phyloP scores from a whole-genome alignment of 2,113 vertebrate genomes.

The Petaurus breviceps region DNA sequence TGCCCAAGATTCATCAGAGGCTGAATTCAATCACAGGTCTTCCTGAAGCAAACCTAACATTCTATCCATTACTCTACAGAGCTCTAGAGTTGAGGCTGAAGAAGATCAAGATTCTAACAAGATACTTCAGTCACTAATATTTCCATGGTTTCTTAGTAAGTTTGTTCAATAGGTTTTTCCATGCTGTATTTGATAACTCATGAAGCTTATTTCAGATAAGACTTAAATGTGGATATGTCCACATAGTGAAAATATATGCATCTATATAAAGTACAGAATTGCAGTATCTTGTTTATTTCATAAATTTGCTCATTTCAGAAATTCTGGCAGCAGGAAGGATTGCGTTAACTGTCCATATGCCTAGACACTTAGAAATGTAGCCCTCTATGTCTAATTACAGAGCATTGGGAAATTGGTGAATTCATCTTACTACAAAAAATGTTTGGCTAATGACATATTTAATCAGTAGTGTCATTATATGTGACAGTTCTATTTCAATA shows the following conservation, averaged over 20 bases:
- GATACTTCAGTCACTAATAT: not conserved
- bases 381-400: not conserved
- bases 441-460: slow-evolving; percentile 44
- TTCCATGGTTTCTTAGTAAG: slow-evolving; percentile 19
- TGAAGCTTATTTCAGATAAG: slow-evolving; percentile 50
- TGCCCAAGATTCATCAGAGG: not conserved
- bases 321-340: slow-evolving; percentile 17
- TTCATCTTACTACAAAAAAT: slow-evolving; percentile 33
- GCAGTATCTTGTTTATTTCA: slow-evolving; percentile 22
- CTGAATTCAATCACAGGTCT: not conserved
- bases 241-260: not conserved
- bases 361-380: slow-evolving; percentile 16
- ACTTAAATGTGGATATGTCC: slow-evolving; percentile 39
- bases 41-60: not conserved
- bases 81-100: not conserved
- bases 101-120: not conserved
- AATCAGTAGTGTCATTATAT: slow-evolving; percentile 23
- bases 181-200: slow-evolving; percentile 21
- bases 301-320: slow-evolving; percentile 39
- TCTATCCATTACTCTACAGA: not conserved
- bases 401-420: not conserved
- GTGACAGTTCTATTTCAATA: slow-evolving; percentile 26
- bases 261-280: slow-evolving; percentile 19
- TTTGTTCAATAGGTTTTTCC: not conserved
- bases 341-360: not conserved